Base-by-base conservation (phyloP, 2,797 vertebrate genomes). In the Molossus molossus region DNA sequence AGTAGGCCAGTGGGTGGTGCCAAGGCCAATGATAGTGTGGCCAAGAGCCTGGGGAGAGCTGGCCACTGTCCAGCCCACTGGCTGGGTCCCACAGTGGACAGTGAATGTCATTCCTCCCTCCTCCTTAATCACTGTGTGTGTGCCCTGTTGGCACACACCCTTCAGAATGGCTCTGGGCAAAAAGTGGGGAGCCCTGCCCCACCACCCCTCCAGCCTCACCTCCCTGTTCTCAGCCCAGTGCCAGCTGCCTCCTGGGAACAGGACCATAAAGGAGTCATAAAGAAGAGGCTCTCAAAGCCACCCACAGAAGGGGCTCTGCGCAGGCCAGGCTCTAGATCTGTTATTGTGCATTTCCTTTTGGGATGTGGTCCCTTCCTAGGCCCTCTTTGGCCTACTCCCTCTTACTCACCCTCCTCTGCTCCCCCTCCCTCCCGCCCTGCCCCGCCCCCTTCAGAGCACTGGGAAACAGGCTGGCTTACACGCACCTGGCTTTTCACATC, bases 11-110 rank as follows among this genome's bases (percentile, higher is more conserved):
- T 95, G 98, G 94, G 97, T 92, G 97, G 96, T 98, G 96, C 94
- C 37, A 23, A 94, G 89, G 94, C 37, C 86, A 98, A 92, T 83
- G 96, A 45, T 95, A 94, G 21, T 96, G 96, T 89, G 95, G 98
- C 98, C 96, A 97, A 98, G 98, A 98, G 97, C 98, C 96, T 90
- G 87, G 97, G 89, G 84, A 98, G 95, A 97, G 97, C 96, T 98
- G 98, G 98, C 97, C 94, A 87, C 84, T 82, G 93, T 97, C 98
- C 98, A 98, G 97, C 14, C 73, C 96, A 88, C 97, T 95, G 96
- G 97, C 89, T 94, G 92, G 92, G 95, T 89, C 94, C 92, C 80
- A 18, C 25, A 3, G 94, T 81, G 84, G 97, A 97, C 97, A 97
- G 91, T 86, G 65, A 97, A 72, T 98, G 97, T 97, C 97, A 96